Evolutionary conservation across 30 jellyfish, hydroid and myxozoan genomes (phyloP).

Genomic region (Sanderia malayensis): DNA sequence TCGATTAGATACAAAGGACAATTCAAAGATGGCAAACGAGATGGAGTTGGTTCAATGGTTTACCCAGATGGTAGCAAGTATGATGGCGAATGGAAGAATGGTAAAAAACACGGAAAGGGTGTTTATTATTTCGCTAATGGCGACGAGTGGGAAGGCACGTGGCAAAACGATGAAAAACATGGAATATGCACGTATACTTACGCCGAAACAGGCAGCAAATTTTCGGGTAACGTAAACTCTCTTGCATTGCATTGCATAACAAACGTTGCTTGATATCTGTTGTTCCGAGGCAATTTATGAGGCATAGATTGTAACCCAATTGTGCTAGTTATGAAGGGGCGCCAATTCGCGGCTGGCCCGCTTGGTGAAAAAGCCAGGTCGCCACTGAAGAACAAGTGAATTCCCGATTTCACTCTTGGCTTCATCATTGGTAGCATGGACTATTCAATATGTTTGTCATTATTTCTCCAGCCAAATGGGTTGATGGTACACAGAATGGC

Average conservation of each 20-base stretch:
- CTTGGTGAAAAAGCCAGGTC: too few species aligned
- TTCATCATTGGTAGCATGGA: too few species aligned
- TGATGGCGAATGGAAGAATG: slow-evolving; percentile 58
- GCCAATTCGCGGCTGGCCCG: too few species aligned
- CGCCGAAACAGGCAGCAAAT: slow-evolving; percentile 38
- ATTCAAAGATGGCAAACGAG: slow-evolving; percentile 52
- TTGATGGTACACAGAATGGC: slow-evolving; percentile 68
- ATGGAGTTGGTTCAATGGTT: slow-evolving; percentile 64
- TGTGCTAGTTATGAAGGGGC: too few species aligned
- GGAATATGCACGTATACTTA: slow-evolving; percentile 49
- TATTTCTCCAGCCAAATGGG: slow-evolving; percentile 67
- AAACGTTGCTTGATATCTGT: too few species aligned
- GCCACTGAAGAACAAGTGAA: too few species aligned
- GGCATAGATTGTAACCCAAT: too few species aligned
- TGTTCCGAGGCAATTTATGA: too few species aligned
- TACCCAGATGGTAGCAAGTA: slow-evolving; percentile 79
- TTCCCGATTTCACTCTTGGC: too few species aligned
- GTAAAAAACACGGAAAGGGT: slow-evolving; percentile 63
- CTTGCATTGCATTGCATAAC: too few species aligned
- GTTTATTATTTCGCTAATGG: slow-evolving; percentile 51
- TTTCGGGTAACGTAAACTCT: slow-evolving; percentile 30
- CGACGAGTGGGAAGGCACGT: slow-evolving; percentile 54
- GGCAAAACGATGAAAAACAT: slow-evolving; percentile 45
- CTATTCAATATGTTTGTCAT: too few species aligned
- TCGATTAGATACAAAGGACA: slow-evolving; percentile 38